phyloP scores from a whole-genome alignment of 2,113 vertebrate genomes.

The Potamarius usumacintae region DNA sequence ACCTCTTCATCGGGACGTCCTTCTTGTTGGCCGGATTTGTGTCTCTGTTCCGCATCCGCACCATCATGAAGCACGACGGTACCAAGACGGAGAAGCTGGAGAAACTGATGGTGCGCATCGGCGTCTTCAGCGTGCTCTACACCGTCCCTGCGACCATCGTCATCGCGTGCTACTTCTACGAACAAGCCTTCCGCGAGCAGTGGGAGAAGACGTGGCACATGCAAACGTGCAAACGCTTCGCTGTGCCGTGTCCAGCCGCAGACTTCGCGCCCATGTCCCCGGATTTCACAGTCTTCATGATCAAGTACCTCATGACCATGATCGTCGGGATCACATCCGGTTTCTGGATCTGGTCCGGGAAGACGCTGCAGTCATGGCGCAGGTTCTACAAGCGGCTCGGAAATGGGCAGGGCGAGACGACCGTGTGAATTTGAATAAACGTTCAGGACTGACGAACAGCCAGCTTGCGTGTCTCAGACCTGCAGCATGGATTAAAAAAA shows the following conservation, averaged over 20 bases:
- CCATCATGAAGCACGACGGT: slow-evolving; percentile 90
- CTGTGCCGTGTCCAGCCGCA: slow-evolving; percentile 79
- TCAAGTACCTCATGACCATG: slow-evolving; percentile 96
- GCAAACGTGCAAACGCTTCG: slow-evolving; percentile 86
- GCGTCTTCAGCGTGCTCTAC: slow-evolving; percentile 87
- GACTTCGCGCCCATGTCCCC: slow-evolving; percentile 82
- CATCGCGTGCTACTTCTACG: slow-evolving; percentile 89
- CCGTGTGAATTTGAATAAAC: slow-evolving; percentile 72
- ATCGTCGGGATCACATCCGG: slow-evolving; percentile 89
- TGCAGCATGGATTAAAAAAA: slow-evolving; percentile 14
- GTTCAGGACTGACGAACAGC: slow-evolving; percentile 16
- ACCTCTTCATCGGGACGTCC: slow-evolving; percentile 87
- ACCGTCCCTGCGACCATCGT: slow-evolving; percentile 84
- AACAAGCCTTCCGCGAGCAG: slow-evolving; percentile 84
- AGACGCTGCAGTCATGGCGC: slow-evolving; percentile 90
- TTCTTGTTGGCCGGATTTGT: slow-evolving; percentile 90
- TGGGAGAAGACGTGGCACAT: slow-evolving; percentile 90
- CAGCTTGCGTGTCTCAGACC: slow-evolving; percentile 2
- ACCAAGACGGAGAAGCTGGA: slow-evolving; percentile 90
- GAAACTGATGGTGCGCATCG: slow-evolving; percentile 90
- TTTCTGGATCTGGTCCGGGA: slow-evolving; percentile 95
- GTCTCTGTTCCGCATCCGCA: slow-evolving; percentile 87
- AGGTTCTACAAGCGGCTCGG: slow-evolving; percentile 85
- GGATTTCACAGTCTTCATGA: slow-evolving; percentile 90
- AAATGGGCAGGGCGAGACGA: slow-evolving; percentile 81